Percentiles rank a stretch among this genome's conserved stretches.
Evolutionary conservation across 2,888 invertebrate genomes (phyloP).

Genomic region (Acanthosepion pharaonis): DNA sequence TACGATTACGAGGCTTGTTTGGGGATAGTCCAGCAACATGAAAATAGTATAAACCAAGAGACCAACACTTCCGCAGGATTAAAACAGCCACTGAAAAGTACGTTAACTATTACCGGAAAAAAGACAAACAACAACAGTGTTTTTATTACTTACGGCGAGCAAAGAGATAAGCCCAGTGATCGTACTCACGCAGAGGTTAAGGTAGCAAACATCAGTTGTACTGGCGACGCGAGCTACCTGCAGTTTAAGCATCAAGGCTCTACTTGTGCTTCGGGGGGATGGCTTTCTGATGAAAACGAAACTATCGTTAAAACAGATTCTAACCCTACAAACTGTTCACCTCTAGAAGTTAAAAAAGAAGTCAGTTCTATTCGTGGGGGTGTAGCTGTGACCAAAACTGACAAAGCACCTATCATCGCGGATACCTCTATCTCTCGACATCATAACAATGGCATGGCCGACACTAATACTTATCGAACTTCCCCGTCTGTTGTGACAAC

Average conservation of each 20-base stretch:
- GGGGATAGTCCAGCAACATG: background rate
- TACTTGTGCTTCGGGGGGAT: background rate
- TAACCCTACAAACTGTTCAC: background rate
- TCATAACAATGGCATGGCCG: background rate
- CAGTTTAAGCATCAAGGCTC: background rate
- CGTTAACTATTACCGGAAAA: background rate
- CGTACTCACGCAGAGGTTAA: background rate
- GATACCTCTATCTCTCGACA: background rate
- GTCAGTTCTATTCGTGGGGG: background rate
- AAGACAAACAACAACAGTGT: background rate
- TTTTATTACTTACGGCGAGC: background rate
- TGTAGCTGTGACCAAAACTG: background rate
- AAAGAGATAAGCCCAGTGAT: background rate
- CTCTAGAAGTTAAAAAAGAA: background rate
- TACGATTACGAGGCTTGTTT: slow-evolving; percentile 33
- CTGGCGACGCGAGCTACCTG: background rate
- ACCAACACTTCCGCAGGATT: background rate
- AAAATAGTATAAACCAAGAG: background rate
- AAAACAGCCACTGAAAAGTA: background rate
- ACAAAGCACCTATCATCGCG: background rate
- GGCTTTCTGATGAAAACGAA: background rate
- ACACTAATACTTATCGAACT: background rate
- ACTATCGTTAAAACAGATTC: background rate
- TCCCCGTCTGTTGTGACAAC: background rate
- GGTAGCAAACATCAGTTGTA: background rate